Evolutionary conservation across 2,113 vertebrate genomes (phyloP).

Genomic region (Gallinago media): DNA sequence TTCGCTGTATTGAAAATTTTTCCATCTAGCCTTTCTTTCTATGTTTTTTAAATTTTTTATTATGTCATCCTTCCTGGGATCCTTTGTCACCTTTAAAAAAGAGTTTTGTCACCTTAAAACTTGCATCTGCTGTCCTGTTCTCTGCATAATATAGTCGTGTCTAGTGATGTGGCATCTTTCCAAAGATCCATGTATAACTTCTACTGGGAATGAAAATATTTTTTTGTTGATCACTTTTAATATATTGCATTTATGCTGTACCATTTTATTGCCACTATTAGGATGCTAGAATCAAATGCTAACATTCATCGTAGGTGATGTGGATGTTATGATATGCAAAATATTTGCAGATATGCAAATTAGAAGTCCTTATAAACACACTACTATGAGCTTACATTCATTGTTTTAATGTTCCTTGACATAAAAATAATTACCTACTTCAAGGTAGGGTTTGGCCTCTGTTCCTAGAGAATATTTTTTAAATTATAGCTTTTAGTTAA

Average conservation of each 20-base stretch:
- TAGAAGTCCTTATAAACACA: neutral
- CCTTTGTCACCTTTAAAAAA: neutral
- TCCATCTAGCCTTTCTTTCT: neutral
- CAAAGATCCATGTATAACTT: neutral
- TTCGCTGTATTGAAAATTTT: accelerated
- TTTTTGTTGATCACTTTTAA: neutral
- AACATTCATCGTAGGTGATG: neutral
- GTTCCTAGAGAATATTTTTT: neutral
- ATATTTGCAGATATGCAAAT: neutral
- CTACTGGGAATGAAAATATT: neutral
- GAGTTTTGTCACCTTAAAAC: neutral
- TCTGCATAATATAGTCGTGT: neutral
- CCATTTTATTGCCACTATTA: neutral
- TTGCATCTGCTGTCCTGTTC: neutral
- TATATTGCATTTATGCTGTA: neutral
- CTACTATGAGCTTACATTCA: neutral
- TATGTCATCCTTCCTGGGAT: neutral
- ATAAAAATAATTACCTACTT: neutral
- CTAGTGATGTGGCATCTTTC: neutral
- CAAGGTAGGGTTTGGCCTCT: neutral
- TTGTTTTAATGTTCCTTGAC: neutral
- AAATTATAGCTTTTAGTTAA: neutral
- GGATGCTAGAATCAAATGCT: neutral
- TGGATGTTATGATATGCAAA: neutral
- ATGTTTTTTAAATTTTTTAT: neutral